A percentile compares a stretch with the other conserved stretches of the same genome.
Evolutionary conservation across 2,797 vertebrate genomes (phyloP).

Genomic region (Varecia variegata): DNA sequence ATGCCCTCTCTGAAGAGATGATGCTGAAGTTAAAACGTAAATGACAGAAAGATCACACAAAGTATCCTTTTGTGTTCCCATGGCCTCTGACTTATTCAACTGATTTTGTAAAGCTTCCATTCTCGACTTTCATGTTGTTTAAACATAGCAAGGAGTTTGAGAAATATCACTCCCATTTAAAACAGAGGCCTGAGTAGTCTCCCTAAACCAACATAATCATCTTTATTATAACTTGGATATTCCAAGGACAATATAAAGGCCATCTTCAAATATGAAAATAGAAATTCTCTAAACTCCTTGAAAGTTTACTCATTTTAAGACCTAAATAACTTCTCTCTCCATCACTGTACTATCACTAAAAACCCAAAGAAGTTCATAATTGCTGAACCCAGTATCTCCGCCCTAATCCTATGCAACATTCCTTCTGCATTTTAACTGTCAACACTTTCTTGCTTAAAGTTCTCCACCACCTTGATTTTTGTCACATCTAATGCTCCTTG

Average conservation of each 20-base stretch:
- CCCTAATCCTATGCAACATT: background rate
- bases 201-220: background rate
- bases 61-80: background rate
- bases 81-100: background rate
- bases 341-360: background rate
- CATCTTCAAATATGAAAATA: background rate
- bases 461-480: background rate
- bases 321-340: background rate
- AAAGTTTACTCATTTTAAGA: background rate
- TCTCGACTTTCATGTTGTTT: background rate
- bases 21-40: background rate
- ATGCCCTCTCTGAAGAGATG: background rate
- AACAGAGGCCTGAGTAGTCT: background rate
- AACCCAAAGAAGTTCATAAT: background rate
- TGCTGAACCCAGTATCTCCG: background rate
- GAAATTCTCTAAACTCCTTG: background rate
- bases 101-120: background rate
- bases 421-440: background rate
- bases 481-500: background rate
- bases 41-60: background rate
- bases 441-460: background rate
- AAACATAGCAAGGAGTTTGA: background rate
- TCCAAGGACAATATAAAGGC: background rate
- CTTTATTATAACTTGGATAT: background rate
- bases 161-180: background rate